These are phyloP conservation scores for Thamnaconus septentrionalis DNA, from an alignment of 2,113 vertebrate genomes.

Conservation along the genomic window DNA sequence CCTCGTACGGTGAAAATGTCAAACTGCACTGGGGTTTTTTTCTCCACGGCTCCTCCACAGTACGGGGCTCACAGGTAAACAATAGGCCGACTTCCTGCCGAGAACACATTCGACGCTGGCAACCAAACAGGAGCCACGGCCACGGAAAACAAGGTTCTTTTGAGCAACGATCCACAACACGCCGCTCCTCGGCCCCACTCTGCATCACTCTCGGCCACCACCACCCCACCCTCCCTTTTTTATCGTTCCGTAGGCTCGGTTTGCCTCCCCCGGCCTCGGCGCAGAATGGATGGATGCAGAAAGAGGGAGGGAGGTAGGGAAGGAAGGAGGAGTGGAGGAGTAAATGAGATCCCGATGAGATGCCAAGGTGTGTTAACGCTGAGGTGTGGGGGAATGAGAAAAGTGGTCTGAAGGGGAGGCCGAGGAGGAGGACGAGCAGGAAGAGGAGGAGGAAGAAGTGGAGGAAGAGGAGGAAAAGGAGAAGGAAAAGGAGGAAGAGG, in stretches of 20 bases:
- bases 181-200: constrained; percentile 19
- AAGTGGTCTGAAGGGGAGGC: constrained; percentile 46
- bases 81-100: constrained; percentile 12
- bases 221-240: neutral
- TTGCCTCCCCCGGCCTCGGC: constrained; percentile 23
- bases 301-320: constrained; percentile 1
- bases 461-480: constrained; percentile 19
- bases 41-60: neutral
- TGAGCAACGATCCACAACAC: constrained; percentile 26
- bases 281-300: constrained; percentile 47
- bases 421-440: constrained; percentile 41
- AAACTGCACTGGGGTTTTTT: constrained; percentile 7
- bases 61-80: constrained; percentile 32
- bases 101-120: constrained; percentile 9
- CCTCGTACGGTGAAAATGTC: no score
- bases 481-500: neutral
- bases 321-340: constrained; percentile 30
- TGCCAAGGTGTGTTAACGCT: constrained; percentile 77
- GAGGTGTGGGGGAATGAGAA: constrained; percentile 68
- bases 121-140: constrained; percentile 12
- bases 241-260: constrained; percentile 36
- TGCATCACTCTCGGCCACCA: constrained; percentile 3
- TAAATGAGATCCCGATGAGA: constrained; percentile 79
- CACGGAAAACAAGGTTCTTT: neutral
- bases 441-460: constrained; percentile 38